A percentile compares a stretch with the other conserved stretches of the same genome.
phyloP scores from a whole-genome alignment of 2,113 vertebrate species.

The Nyctereutes procyonoides region DNA sequence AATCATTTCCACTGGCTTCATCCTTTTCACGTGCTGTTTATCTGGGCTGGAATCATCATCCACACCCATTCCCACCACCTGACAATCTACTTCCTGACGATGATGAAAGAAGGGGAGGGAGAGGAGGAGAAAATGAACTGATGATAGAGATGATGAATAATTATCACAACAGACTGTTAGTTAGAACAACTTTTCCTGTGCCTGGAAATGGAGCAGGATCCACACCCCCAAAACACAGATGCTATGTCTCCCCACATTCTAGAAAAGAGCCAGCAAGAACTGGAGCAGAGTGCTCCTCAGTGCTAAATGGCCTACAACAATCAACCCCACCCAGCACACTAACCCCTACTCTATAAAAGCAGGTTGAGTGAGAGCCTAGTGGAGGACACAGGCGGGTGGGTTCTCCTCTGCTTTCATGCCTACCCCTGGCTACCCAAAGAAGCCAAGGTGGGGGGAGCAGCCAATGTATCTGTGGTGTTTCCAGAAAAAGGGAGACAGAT shows the following conservation, averaged over 20 bases:
- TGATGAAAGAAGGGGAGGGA: background rate
- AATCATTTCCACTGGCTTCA: background rate
- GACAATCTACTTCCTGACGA: background rate
- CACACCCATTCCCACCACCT: background rate
- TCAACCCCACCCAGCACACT: background rate
- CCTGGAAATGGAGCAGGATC: background rate
- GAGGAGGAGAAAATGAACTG: background rate
- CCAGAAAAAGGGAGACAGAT: background rate
- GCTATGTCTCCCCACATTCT: background rate
- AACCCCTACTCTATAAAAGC: background rate
- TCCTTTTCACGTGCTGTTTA: background rate
- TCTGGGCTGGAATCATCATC: too few species aligned
- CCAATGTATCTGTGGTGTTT: background rate
- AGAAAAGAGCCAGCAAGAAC: background rate
- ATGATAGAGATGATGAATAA: background rate
- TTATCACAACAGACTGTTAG: background rate
- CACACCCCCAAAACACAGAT: background rate
- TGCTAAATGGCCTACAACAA: background rate
- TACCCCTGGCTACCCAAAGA: background rate
- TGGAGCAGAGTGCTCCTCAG: background rate
- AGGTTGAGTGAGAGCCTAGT: background rate
- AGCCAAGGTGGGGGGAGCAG: background rate
- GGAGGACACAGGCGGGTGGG: background rate
- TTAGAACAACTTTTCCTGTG: background rate
- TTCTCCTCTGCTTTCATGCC: background rate